These are phyloP conservation scores for Anolis sagrei DNA, from an alignment of 2,113 vertebrate species.

Conservation along the genomic window DNA sequence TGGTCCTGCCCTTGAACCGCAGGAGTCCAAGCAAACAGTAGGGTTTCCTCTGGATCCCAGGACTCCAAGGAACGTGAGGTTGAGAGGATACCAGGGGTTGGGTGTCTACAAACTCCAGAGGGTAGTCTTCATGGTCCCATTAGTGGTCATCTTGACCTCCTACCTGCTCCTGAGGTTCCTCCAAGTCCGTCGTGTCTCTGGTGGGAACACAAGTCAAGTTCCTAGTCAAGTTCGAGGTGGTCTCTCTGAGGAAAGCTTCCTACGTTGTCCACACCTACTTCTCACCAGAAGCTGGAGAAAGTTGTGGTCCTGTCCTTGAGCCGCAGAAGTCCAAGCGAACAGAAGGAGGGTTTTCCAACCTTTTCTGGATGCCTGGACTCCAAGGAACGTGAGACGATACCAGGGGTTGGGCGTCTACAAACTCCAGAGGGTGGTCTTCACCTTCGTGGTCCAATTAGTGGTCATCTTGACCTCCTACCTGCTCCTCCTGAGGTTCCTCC, in stretches of 20 bases:
- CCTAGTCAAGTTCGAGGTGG: constrained; percentile 54
- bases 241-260: constrained; percentile 39
- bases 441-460: too few relatives aligned
- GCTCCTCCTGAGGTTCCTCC: too few relatives aligned
- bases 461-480: too few relatives aligned
- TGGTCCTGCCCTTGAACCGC: constrained; percentile 12
- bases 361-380: too few relatives aligned
- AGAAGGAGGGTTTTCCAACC: too few relatives aligned
- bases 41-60: not conserved
- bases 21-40: not conserved
- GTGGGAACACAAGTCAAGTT: constrained; percentile 15
- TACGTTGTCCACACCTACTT: constrained; percentile 35
- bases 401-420: too few relatives aligned
- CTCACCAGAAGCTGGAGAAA: not conserved
- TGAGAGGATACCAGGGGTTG: not conserved
- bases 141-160: constrained; percentile 46
- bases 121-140: constrained; percentile 45
- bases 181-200: not conserved
- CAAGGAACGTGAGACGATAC: too few relatives aligned
- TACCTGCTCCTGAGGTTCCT: constrained; percentile 59
- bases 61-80: too few relatives aligned
- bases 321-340: not conserved
- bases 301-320: constrained; percentile 14
- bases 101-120: constrained; percentile 63
- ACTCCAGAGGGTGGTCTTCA: too few relatives aligned